phyloP scores from a whole-genome alignment of 2,888 invertebrate species.

The Anorthoa munda region DNA sequence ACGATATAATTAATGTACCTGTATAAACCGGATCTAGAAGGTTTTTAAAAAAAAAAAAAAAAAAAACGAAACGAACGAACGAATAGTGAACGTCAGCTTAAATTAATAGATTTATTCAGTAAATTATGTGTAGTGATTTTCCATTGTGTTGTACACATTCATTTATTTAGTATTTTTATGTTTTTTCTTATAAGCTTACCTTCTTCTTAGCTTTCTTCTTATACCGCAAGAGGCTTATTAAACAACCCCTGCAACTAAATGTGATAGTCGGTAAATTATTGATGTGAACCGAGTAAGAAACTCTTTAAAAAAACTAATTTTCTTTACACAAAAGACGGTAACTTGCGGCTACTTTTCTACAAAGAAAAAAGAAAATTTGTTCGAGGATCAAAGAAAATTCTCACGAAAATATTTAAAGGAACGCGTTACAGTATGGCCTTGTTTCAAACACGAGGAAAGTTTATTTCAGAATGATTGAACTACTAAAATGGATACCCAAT shows the following conservation, averaged over 20 bases:
- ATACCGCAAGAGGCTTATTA: background rate
- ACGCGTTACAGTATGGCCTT: slow-evolving; percentile 52
- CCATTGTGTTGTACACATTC: background rate
- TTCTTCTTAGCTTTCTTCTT: no score
- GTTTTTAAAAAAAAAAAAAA: no score
- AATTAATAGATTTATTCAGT: background rate
- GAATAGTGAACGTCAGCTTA: background rate
- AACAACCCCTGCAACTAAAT: background rate
- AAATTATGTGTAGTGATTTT: background rate
- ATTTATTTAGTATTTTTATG: background rate
- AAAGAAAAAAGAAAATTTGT: slow-evolving; percentile 48
- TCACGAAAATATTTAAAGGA: slow-evolving; percentile 51
- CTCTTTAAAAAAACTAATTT: slow-evolving; percentile 51
- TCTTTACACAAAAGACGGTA: background rate
- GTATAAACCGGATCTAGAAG: background rate
- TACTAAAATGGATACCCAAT: slow-evolving; percentile 58
- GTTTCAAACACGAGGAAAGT: slow-evolving; percentile 52
- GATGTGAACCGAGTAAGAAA: slow-evolving; percentile 21
- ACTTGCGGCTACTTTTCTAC: slow-evolving; percentile 8
- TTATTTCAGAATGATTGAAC: slow-evolving; percentile 61
- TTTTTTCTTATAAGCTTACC: background rate
- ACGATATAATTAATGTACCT: background rate
- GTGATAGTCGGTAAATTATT: slow-evolving; percentile 26
- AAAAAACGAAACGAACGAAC: no score
- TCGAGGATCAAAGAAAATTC: slow-evolving; percentile 39